phyloP scores from a whole-genome alignment of 2,113 vertebrate species.

The Poeciliopsis retropinna region DNA sequence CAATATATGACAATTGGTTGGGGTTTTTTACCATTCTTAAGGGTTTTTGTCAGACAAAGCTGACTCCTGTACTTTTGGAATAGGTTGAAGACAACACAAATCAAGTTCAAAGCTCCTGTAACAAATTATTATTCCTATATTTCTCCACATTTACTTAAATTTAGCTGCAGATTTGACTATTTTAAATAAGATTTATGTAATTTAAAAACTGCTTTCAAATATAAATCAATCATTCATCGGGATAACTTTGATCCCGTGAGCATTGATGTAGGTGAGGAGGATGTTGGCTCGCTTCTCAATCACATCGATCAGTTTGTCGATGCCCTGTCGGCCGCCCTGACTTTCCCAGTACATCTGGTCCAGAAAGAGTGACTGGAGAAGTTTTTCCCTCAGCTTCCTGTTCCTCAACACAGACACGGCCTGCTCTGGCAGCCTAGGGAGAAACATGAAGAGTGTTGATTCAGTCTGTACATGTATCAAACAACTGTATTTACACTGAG shows the following conservation, averaged over 20 bases:
- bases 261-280: constrained; percentile 92
- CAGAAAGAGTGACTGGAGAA: constrained; percentile 96
- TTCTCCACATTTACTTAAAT: background rate
- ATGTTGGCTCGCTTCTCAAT: constrained; percentile 89
- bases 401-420: constrained; percentile 89
- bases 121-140: too few relatives aligned
- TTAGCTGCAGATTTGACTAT: background rate
- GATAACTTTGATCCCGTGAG: constrained; percentile 86
- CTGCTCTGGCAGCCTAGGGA: constrained; percentile 87
- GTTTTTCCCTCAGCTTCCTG: constrained; percentile 88
- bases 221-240: constrained; percentile 85
- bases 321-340: constrained; percentile 91
- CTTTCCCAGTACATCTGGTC: constrained; percentile 95
- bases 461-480: background rate
- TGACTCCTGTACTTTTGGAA: too few relatives aligned
- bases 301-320: constrained; percentile 95
- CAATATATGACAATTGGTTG: too few relatives aligned
- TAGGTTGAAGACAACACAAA: too few relatives aligned
- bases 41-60: too few relatives aligned
- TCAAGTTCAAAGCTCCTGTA: too few relatives aligned
- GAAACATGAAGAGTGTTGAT: background rate
- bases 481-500: too few relatives aligned
- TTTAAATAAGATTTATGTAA: background rate
- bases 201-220: background rate
- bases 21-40: too few relatives aligned